phyloP scores from a whole-genome alignment of 2,113 vertebrate species.

The Paramisgurnus dabryanus region DNA sequence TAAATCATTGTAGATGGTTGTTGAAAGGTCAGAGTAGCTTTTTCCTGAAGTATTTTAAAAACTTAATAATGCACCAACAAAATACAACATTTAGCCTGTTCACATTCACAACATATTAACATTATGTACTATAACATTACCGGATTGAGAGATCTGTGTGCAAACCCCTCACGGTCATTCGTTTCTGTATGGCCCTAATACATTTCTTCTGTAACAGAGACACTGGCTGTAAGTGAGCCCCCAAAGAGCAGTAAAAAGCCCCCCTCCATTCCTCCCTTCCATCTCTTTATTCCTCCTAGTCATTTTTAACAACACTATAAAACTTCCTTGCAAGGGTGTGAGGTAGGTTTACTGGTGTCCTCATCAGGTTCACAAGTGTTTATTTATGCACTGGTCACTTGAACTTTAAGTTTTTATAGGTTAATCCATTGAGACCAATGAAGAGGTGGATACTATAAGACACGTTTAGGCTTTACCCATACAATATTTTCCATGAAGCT shows the following conservation, averaged over 20 bases:
- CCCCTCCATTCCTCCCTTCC: conserved; percentile 44
- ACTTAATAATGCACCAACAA: neutral
- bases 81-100: neutral
- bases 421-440: neutral
- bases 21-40: neutral
- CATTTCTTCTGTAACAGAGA: conserved; percentile 20
- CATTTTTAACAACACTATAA: conserved; percentile 58
- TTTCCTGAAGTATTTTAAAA: too few species aligned
- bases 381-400: conserved; percentile 53
- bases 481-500: neutral
- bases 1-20: too few species aligned
- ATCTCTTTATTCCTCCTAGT: conserved; percentile 41
- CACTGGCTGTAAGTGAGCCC: conserved; percentile 51
- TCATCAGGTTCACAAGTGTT: conserved; percentile 47
- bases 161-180: conserved; percentile 12
- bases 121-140: neutral
- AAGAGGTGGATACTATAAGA: neutral
- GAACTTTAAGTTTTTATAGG: conserved; percentile 7
- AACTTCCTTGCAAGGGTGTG: conserved; percentile 51
- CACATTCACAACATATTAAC: neutral
- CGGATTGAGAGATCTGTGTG: conserved; percentile 33
- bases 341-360: conserved; percentile 47
- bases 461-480: neutral
- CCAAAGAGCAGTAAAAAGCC: conserved; percentile 36
- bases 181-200: conserved; percentile 16